phyloP scores from a whole-genome alignment of 2,797 vertebrate species.

The Sebastes melanostomus region DNA sequence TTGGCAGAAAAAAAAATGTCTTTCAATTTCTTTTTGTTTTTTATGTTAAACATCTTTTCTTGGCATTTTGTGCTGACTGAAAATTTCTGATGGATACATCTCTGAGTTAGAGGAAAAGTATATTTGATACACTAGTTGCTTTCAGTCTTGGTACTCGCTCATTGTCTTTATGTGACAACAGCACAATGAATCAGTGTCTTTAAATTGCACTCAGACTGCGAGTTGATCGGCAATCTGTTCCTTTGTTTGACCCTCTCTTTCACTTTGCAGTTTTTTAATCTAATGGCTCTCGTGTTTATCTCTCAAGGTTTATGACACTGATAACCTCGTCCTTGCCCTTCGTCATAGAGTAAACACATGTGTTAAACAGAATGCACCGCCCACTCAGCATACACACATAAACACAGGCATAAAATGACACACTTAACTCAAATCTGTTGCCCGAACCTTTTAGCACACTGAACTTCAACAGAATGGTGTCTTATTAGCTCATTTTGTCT shows the following conservation, averaged over 20 bases:
- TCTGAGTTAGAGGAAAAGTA: background rate
- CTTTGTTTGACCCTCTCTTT: constrained; percentile 12
- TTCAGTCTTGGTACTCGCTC: background rate
- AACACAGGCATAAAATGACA: background rate
- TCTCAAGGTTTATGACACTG: constrained; percentile 52
- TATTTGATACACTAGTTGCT: background rate
- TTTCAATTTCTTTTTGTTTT: background rate
- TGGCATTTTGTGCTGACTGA: background rate
- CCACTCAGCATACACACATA: background rate
- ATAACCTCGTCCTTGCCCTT: constrained; percentile 38
- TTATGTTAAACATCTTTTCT: background rate
- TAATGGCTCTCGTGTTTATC: constrained; percentile 32
- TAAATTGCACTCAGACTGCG: background rate
- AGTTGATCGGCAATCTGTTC: background rate
- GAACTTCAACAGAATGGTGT: background rate
- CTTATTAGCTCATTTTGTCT: constrained; percentile 9
- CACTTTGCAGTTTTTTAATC: constrained; percentile 12
- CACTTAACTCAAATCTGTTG: background rate
- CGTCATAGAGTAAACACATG: constrained; percentile 24
- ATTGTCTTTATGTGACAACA: background rate
- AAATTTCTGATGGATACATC: background rate
- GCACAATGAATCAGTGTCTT: constrained; percentile 2
- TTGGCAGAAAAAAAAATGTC: background rate
- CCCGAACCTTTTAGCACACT: constrained; percentile 10
- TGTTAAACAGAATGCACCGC: background rate